Conservation (phyloP, 2,113 vertebrate genomes). For the Halcyon malimbica region DNA sequence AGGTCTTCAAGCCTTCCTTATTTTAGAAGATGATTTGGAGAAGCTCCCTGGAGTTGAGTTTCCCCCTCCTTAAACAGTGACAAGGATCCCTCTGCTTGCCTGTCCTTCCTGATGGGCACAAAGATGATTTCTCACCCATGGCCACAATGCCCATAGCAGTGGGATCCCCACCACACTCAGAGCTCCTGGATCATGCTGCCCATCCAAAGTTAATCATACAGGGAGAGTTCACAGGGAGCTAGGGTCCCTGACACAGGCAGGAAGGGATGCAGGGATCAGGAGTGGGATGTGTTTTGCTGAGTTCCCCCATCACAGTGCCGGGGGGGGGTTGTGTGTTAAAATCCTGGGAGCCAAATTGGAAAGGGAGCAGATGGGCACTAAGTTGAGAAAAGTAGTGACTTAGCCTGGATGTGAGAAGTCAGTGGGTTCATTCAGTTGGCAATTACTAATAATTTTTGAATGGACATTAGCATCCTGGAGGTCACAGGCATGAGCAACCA, state of each 20-base stretch:
- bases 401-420: not conserved
- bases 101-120: not conserved
- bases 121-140: not conserved
- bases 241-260: fast-evolving
- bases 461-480: not conserved
- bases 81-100: not conserved
- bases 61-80: not conserved
- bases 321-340: not conserved
- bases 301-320: fast-evolving
- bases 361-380: not conserved
- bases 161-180: not conserved
- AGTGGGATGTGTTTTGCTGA: not conserved
- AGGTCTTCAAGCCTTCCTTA: not conserved
- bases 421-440: not conserved
- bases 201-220: not conserved
- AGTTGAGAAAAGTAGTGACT: not conserved
- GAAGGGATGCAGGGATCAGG: not conserved
- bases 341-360: not conserved
- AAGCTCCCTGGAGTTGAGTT: not conserved
- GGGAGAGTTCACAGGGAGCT: not conserved
- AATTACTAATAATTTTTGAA: not conserved
- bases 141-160: not conserved
- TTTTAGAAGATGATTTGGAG: not conserved
- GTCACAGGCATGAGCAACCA: not conserved
- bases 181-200: not conserved